phyloP scores from a whole-genome alignment of 2,797 vertebrate species.

The Ambastaia sidthimunki region DNA sequence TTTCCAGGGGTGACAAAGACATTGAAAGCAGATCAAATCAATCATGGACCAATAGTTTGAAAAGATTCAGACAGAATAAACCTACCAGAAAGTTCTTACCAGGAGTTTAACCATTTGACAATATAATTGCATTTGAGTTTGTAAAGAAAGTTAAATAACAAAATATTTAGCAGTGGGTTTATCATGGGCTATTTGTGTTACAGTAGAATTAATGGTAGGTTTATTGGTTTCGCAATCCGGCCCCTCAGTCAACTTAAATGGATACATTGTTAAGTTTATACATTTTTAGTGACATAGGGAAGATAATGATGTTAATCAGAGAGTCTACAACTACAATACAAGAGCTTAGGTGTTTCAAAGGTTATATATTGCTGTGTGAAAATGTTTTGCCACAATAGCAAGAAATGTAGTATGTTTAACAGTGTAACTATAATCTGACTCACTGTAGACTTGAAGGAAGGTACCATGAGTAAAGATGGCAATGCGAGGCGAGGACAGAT shows the following conservation, averaged over 20 bases:
- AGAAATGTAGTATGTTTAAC: neutral
- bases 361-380: neutral
- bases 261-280: conserved; percentile 7
- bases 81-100: too few relatives aligned
- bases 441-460: conserved; percentile 66
- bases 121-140: neutral
- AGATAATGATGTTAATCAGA: neutral
- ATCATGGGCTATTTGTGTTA: conserved; percentile 18
- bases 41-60: neutral
- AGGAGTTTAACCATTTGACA: neutral
- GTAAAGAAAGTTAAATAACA: conserved; percentile 6
- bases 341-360: neutral
- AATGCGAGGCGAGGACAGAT: rapidly evolving
- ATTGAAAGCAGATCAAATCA: neutral
- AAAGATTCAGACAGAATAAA: neutral
- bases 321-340: neutral
- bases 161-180: conserved; percentile 7
- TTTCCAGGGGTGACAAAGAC: neutral
- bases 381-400: neutral
- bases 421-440: conserved; percentile 22
- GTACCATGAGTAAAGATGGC: conserved; percentile 66
- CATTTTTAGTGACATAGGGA: neutral
- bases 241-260: neutral
- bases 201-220: conserved; percentile 13
- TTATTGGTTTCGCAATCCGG: conserved; percentile 12